Percentiles rank a stretch among this genome's conserved stretches.
Evolutionary conservation across 1,140 invertebrate species (phyloP).

Genomic region (Hyposmocoma kahamanoa): DNA sequence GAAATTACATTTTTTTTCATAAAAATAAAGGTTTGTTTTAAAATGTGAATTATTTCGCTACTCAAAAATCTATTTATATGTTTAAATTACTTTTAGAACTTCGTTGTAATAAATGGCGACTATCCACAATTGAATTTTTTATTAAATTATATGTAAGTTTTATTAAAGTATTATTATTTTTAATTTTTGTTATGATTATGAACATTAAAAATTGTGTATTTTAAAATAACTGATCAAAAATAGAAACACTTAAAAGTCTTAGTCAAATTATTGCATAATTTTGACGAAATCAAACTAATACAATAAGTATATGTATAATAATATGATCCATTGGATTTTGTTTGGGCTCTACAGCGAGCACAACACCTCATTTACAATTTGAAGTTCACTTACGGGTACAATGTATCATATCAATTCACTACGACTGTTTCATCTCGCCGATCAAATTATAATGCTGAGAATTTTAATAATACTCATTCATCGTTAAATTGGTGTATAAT

Average conservation of each 20-base stretch:
- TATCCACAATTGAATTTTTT: not conserved
- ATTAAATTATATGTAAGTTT: too few species aligned
- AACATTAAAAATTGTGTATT: not conserved
- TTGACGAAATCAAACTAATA: not conserved
- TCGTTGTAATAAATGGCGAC: not conserved
- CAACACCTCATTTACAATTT: conserved; percentile 8
- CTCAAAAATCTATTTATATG: not conserved
- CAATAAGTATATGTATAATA: not conserved
- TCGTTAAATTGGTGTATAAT: conserved; percentile 62
- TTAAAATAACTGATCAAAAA: not conserved
- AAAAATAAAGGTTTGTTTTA: not conserved
- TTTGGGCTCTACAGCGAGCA: too few species aligned
- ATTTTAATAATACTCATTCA: conserved; percentile 58
- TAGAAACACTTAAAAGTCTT: not conserved
- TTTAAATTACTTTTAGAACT: not conserved
- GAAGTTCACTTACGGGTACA: conserved; percentile 18
- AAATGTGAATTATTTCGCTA: not conserved
- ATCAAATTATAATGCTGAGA: conserved; percentile 39
- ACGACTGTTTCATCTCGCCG: conserved; percentile 30
- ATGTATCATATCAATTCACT: conserved; percentile 20
- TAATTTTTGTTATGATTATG: not conserved
- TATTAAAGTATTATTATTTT: too few species aligned
- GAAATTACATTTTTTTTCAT: conserved; percentile 22
- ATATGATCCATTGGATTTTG: not conserved
- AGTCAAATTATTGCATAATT: not conserved